Conservation (phyloP, 2,797 vertebrate genomes). For the Acestrorhynchus altus region DNA sequence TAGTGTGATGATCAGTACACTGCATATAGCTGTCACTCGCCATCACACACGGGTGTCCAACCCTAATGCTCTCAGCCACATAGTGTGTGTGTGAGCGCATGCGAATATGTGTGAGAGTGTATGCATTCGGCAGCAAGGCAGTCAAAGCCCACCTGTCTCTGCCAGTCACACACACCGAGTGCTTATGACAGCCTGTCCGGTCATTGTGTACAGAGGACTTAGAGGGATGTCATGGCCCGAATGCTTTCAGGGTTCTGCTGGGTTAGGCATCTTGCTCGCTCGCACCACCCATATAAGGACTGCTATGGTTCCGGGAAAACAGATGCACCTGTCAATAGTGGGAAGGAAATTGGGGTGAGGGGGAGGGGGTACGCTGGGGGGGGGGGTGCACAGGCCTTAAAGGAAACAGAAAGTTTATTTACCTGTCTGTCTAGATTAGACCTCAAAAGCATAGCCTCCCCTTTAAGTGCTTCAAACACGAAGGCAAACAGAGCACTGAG, state of each 20-base stretch:
- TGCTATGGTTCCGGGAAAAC: slow-evolving; percentile 62
- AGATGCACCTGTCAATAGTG: slow-evolving; percentile 82
- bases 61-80: slow-evolving; percentile 18
- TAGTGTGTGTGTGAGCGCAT: neutral
- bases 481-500: slow-evolving; percentile 26
- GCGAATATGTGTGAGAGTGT: slow-evolving; percentile 3
- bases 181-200: slow-evolving; percentile 71
- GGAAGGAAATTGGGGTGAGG: slow-evolving; percentile 70
- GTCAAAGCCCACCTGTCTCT: slow-evolving; percentile 76
- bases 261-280: slow-evolving; percentile 73
- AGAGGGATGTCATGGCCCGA: slow-evolving; percentile 73
- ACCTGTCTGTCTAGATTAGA: slow-evolving; percentile 65
- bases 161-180: slow-evolving; percentile 71
- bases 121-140: slow-evolving; percentile 53
- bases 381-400: slow-evolving; percentile 55
- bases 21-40: slow-evolving; percentile 37
- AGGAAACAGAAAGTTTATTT: slow-evolving; percentile 71
- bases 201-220: slow-evolving; percentile 72
- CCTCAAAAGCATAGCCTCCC: slow-evolving; percentile 51
- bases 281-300: slow-evolving; percentile 76
- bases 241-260: slow-evolving; percentile 74
- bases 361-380: slow-evolving; percentile 25
- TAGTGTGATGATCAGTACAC: slow-evolving; percentile 18
- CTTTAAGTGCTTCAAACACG: slow-evolving; percentile 50
- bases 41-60: slow-evolving; percentile 36